These are phyloP conservation scores for Dicyrtoma fusca DNA, from an alignment of 2,888 invertebrate species.

Conservation along the genomic window DNA sequence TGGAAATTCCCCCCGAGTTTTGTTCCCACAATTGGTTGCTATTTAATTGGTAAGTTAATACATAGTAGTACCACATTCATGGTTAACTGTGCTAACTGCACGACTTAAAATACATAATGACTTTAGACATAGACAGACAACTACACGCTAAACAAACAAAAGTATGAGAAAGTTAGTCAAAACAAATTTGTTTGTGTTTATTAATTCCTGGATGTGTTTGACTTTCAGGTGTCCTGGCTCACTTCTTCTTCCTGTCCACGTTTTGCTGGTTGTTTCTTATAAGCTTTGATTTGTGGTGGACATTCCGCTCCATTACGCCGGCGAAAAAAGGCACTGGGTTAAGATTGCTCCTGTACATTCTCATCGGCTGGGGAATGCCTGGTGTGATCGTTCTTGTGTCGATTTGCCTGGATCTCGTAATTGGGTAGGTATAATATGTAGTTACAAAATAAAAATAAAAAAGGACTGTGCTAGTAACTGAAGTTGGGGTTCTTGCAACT, in stretches of 20 bases:
- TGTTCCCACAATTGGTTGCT: constrained; percentile 18
- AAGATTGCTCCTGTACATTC: constrained; percentile 7
- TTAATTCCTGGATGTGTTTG: constrained; percentile 4
- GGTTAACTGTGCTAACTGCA: no score
- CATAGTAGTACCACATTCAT: no score
- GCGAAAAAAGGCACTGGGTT: background rate
- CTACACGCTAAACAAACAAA: no score
- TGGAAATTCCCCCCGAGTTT: no score
- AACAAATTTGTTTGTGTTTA: no score
- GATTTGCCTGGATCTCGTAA: constrained; percentile 13
- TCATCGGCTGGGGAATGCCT: constrained; percentile 31
- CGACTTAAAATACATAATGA: no score
- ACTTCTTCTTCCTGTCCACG: constrained; percentile 45
- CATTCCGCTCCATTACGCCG: constrained; percentile 45
- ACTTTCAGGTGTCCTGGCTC: constrained; percentile 44
- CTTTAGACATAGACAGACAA: no score
- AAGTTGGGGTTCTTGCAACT: no score
- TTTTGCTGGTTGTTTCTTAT: constrained; percentile 50
- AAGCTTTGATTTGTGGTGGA: constrained; percentile 50
- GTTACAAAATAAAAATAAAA: no score
- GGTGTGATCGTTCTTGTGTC: constrained; percentile 5
- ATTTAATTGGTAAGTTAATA: constrained; percentile 27
- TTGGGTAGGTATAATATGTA: constrained; percentile 18
- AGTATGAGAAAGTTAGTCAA: no score
- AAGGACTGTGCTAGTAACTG: no score